phyloP scores from a whole-genome alignment of 2,888 invertebrate species.

The Tetragnatha montana region DNA sequence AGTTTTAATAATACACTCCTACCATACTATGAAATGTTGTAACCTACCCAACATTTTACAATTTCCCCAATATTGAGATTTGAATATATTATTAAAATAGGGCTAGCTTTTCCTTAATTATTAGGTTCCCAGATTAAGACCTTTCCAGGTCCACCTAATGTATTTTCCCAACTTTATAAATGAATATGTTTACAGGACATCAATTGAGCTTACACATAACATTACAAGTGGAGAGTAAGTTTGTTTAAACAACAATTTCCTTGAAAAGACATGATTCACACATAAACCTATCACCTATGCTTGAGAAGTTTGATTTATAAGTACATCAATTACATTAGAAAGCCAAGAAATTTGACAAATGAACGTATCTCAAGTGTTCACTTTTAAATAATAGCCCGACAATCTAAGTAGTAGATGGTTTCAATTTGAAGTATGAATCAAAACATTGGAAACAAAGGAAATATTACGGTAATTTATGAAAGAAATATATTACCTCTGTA shows the following conservation, averaged over 20 bases:
- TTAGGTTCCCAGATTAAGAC: too few species aligned
- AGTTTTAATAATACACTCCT: too few species aligned
- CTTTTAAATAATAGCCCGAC: not conserved
- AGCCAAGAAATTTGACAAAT: not conserved
- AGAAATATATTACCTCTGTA: conserved; percentile 44
- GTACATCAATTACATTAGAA: not conserved
- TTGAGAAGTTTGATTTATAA: not conserved
- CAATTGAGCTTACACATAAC: not conserved
- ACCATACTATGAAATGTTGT: too few species aligned
- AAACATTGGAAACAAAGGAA: not conserved
- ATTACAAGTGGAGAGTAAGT: not conserved
- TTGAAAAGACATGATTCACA: too few species aligned
- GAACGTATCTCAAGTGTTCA: too few species aligned
- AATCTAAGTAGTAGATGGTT: not conserved
- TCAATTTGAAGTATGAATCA: not conserved
- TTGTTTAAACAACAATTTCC: not conserved
- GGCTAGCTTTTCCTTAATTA: too few species aligned
- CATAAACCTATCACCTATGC: not conserved
- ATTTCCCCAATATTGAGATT: too few species aligned
- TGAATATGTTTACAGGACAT: too few species aligned
- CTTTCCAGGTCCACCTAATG: too few species aligned
- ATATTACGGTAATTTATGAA: not conserved
- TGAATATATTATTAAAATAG: too few species aligned
- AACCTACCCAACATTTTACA: too few species aligned
- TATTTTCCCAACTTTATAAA: too few species aligned